Evolutionary conservation across 2,113 vertebrate species (phyloP).

Genomic region (Callipepla squamata): DNA sequence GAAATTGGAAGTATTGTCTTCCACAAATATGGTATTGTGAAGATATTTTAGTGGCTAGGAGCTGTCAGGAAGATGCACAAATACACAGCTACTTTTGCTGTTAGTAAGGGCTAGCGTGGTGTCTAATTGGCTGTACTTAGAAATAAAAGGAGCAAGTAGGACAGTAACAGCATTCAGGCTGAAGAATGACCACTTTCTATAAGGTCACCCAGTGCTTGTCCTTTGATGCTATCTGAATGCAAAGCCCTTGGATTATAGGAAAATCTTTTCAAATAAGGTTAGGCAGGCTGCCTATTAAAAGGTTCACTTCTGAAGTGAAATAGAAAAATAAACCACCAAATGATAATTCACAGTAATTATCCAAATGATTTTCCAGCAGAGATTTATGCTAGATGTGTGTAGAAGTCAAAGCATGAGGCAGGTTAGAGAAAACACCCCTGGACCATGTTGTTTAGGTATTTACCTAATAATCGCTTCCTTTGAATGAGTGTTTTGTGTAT

Average conservation of each 20-base stretch:
- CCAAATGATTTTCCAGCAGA: constrained; percentile 3
- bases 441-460: background rate
- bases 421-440: background rate
- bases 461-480: background rate
- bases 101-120: background rate
- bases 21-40: background rate
- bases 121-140: background rate
- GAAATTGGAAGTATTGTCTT: background rate
- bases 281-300: background rate
- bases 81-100: background rate
- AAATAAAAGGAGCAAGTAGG: background rate
- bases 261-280: background rate
- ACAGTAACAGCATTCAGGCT: background rate
- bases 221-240: background rate
- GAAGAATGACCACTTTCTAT: background rate
- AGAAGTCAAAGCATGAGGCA: background rate
- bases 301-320: background rate
- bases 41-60: background rate
- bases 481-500: background rate
- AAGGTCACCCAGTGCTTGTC: background rate
- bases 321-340: background rate
- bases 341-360: constrained; percentile 1
- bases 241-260: background rate
- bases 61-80: background rate
- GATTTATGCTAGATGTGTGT: background rate